phyloP scores from a whole-genome alignment of 2,113 vertebrate species.

The Suricata suricatta region DNA sequence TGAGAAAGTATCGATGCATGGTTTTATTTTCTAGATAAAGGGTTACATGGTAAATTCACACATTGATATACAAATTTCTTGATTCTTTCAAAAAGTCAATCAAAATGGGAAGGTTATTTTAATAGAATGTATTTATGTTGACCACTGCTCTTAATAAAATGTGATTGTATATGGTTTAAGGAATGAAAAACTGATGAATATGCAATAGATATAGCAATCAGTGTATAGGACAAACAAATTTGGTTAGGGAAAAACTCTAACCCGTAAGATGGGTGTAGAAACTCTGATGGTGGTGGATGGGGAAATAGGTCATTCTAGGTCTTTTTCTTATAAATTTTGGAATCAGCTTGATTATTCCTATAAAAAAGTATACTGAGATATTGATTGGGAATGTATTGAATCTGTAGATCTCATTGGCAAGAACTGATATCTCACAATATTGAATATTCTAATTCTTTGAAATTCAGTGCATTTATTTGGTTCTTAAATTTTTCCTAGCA shows the following conservation, averaged over 20 bases:
- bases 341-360: neutral
- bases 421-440: neutral
- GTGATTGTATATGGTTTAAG: neutral
- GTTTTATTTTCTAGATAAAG: neutral
- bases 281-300: neutral
- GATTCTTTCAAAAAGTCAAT: neutral
- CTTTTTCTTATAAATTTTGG: neutral
- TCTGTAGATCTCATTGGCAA: neutral
- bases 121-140: neutral
- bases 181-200: neutral
- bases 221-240: neutral
- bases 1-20: neutral
- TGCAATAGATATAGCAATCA: neutral
- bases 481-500: conserved; percentile 22
- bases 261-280: neutral
- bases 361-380: neutral
- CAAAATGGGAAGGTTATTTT: conserved; percentile 1
- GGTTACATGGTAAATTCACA: neutral
- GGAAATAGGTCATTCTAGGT: neutral
- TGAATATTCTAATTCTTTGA: neutral
- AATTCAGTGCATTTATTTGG: neutral
- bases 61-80: neutral
- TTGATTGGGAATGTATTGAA: neutral
- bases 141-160: neutral
- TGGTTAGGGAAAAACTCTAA: neutral